Base-by-base conservation (phyloP, 1,140 invertebrate genomes). In the Drosophila pectinifera region DNA sequence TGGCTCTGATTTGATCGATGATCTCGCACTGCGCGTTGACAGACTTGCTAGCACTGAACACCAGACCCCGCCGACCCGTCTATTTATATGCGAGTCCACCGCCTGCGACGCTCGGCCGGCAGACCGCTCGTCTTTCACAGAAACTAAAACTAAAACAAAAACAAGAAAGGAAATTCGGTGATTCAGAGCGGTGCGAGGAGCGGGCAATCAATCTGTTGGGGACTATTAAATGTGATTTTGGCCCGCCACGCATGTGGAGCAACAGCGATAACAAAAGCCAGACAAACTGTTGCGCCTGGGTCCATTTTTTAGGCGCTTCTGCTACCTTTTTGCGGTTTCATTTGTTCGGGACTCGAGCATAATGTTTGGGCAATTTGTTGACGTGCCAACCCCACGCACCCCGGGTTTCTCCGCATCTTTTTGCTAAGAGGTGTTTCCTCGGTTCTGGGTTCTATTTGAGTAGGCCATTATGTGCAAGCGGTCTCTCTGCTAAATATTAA, bases 181-280 rank as follows among this genome's bases (percentile, higher is more conserved):
- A 72, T 36, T 72, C 55, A 43, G 53, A 31, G 55, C 14, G 55
- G 13, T 20, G 26, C 65, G 22, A 31, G 67, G 53, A 14, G 38
- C 22, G 63, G 72, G 74, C 46, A 83, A 83, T 83, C 78, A 89
- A 89, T 80, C 77, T 88, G 85, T 84, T 89, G 78, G 65, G 80
- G 80, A 78, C 84, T 89, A 89, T 89, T 89, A 89, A 89, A 89
- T 73, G 73, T 89, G 80, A 90, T 83, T 88, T 88, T 84, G 65
- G 68, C 73, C 73, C 78, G 79, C 84, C 80, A 89, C 80, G 80
- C 68, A 83, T 72, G 57, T 64, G 72, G 56, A 59, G 73, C 69
- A 78, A 73, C 62, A 61, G 62, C 69, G 74, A 80, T 48, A 73
- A 78, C 64, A 78, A 77, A 63, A 64, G 58, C 26, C 36, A 16